These are phyloP conservation scores for Hemibagrus wyckioides DNA, from an alignment of 2,113 vertebrate genomes.

Conservation along the genomic window DNA sequence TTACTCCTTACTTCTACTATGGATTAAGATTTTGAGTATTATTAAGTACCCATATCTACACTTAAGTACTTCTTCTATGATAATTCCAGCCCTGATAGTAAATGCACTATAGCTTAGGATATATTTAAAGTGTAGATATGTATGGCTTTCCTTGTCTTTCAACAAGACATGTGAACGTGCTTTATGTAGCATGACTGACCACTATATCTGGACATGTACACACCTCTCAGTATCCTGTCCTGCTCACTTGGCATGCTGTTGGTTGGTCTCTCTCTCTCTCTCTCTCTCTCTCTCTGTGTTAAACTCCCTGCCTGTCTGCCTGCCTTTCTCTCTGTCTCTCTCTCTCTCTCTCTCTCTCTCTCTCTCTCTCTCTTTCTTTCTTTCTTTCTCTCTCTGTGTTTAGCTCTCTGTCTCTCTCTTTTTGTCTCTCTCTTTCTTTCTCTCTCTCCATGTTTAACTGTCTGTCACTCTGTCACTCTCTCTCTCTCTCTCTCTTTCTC, in stretches of 20 bases:
- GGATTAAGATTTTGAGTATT: no score
- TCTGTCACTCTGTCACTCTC: no score
- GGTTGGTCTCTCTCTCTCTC: neutral
- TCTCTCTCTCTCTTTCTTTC: neutral
- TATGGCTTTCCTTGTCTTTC: neutral
- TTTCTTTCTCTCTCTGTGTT: neutral
- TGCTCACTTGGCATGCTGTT: neutral
- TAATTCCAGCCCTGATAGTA: neutral
- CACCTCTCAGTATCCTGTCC: neutral
- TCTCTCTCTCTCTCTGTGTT: neutral
- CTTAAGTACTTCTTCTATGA: no score
- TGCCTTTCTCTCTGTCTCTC: no score
- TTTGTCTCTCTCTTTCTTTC: no score
- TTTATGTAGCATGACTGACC: neutral
- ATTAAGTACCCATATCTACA: neutral
- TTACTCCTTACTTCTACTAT: no score
- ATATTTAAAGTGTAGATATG: neutral
- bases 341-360: neutral
- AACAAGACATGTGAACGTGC: neutral
- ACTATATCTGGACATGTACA: neutral
- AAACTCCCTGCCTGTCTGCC: no score
- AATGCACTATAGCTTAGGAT: neutral
- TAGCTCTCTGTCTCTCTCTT: no score
- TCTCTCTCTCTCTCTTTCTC: neutral
- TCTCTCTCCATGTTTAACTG: no score